Base-by-base conservation (phyloP, 2,888 invertebrate genomes). In the Sphaerophoria taeniata region DNA sequence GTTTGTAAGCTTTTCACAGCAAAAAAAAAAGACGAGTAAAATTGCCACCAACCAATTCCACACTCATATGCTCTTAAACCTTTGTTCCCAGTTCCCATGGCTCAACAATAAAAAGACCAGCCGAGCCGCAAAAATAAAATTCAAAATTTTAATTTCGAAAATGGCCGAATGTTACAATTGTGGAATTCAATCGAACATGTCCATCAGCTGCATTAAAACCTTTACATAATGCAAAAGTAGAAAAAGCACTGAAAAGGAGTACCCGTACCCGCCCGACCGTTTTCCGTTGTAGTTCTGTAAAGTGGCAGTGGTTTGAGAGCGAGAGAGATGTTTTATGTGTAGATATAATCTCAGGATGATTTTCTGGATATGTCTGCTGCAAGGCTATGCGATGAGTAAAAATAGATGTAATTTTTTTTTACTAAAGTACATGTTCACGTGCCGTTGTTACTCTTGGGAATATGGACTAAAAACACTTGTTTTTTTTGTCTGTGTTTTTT, bases 101-200 rank as follows among this genome's bases (percentile, higher is more conserved):
- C 24, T 6, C 3, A 0, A 11, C 39, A 36, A 11, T 16, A 39
- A 24, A 24, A 24, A 24, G 24, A 24, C 24, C 24, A 14, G 3
- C 3, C 31, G 12, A 67, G 67, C 67, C 7, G 39, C 36, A 45
- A 14, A 31, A 39, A 75, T 70, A 70, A 75, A 75, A 45, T 33
- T 67, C 45, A 14, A 72, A 72, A 77, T 72, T 77, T 72, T 82
- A 76, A 82, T 82, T 82, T 72, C 53, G 51, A 77, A 82, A 72
- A 72, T 82, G 81, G 72, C 67, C 67, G 56, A 72, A 72, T 65
- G 70, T 76, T 36, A 53, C 72, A 77, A 56, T 55, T 81, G 65
- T 49, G 55, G 39, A 72, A 67, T 72, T 51, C 65, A 72, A 76
- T 71, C 71, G 72, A 67, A 71, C 55, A 72, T 63, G 71, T 77